phyloP scores from a whole-genome alignment of 2,888 invertebrate genomes.

The Ferrisia virgata region DNA sequence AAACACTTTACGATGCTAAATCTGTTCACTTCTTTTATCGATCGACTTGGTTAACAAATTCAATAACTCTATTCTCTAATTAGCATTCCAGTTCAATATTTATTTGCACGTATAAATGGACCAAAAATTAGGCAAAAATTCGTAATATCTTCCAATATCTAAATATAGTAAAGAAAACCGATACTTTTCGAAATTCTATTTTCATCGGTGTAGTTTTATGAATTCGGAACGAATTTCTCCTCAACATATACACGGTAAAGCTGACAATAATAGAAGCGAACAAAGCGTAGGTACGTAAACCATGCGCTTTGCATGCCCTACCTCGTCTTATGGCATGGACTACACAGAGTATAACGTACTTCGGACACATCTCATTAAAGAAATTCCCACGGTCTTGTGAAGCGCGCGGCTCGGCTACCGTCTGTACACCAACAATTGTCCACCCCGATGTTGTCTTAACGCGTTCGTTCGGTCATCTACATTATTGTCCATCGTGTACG shows the following conservation, averaged over 20 bases:
- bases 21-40: no score
- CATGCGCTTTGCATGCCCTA: background rate
- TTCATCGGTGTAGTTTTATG: background rate
- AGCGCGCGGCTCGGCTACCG: background rate
- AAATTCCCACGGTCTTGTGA: background rate
- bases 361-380: conserved; percentile 14
- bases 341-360: no score
- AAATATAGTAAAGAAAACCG: no score
- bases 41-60: no score
- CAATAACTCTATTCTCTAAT: no score
- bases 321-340: background rate
- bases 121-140: no score
- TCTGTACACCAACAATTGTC: conserved; percentile 14
- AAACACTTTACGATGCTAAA: no score
- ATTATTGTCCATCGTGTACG: background rate
- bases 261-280: background rate
- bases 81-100: no score
- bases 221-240: background rate
- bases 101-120: no score
- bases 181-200: background rate
- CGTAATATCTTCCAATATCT: no score
- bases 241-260: background rate
- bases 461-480: conserved; percentile 20
- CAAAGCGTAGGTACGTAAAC: background rate
- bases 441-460: conserved; percentile 21